Evolutionary conservation across 2,797 vertebrate species (phyloP), one percentile per base, ranked within the genome.

Genomic region (Spatula clypeata): DNA sequence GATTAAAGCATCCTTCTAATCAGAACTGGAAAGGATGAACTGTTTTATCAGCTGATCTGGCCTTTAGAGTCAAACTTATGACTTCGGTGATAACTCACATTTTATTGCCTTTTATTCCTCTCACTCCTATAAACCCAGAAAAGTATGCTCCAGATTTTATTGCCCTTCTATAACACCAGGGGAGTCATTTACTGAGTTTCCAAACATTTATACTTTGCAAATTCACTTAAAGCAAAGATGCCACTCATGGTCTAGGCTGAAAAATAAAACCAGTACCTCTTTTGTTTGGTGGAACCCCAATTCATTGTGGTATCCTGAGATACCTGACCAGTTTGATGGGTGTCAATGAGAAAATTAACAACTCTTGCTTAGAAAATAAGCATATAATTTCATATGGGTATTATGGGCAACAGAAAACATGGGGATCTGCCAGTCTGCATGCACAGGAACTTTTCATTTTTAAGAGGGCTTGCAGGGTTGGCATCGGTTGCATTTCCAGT

Each of bases 51-150:
- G 67, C 76, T 75, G 82, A 58, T 75, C 58, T 84, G 85, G 90
- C 79, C 83, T 92, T 58, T 79, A 58, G 32, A 93, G 42, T 62
- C 58, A 86, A 89, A 69, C 47, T 40, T 80, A 75, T 88, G 81
- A 34, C 64, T 94, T 53, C 38, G 29, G 82, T 44, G 76, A 84
- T 91, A 96, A 94, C 19, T 85, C 74, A 65, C 18, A 7, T 73
- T 94, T 93, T 91, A 96, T 66, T 91, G 38, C 64, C 66, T 92
- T 92, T 92, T 88, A 55, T 86, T 90, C 32, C 45, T 70, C 24
- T 81, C 83, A 86, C 62, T 94, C 38, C 66, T 86, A 62, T 93
- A 88, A 95, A 92, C 34, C 42, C 42, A 90, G 79, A 58, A 58
- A 93, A 86, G 4, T 12, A 19, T 51, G n/a, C 47, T 77, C 34